Percentiles rank a stretch among this genome's conserved stretches.
These are phyloP conservation scores for Mantis religiosa DNA, from an alignment of 2,888 invertebrate genomes.

Conservation along the genomic window DNA sequence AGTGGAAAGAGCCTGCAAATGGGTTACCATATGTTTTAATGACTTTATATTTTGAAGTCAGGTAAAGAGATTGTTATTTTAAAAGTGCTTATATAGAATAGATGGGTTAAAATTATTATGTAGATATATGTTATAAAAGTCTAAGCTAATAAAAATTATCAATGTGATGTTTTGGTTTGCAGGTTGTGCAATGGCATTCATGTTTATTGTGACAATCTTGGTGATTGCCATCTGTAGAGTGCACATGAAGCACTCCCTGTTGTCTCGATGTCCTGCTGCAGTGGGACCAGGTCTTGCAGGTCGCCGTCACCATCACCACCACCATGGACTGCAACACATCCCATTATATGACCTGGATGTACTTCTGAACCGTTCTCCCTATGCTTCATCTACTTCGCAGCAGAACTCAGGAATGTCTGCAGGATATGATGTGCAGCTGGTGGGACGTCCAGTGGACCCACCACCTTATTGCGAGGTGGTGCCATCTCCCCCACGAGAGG, in stretches of 20 bases:
- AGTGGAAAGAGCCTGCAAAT: too few relatives aligned
- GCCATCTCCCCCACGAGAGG: slow-evolving; percentile 41
- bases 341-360: slow-evolving; percentile 40
- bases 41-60: too few relatives aligned
- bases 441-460: slow-evolving; percentile 43
- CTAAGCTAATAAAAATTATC: too few relatives aligned
- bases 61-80: too few relatives aligned
- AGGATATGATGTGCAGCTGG: slow-evolving; percentile 45
- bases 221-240: slow-evolving; percentile 46
- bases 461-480: slow-evolving; percentile 46
- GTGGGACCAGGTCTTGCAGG: background rate
- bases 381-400: background rate
- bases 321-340: slow-evolving; percentile 18
- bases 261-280: slow-evolving; percentile 37
- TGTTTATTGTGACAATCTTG: slow-evolving; percentile 45
- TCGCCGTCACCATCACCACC: slow-evolving; percentile 24
- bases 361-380: slow-evolving; percentile 36
- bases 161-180: background rate
- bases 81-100: too few relatives aligned
- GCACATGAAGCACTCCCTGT: slow-evolving; percentile 43
- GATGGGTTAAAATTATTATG: too few relatives aligned
- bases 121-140: too few relatives aligned
- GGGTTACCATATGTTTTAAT: too few relatives aligned
- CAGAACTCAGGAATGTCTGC: slow-evolving; percentile 39
- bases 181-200: slow-evolving; percentile 48